Evolutionary conservation across 2,113 vertebrate genomes (phyloP).

Genomic region (Bufo bufo): DNA sequence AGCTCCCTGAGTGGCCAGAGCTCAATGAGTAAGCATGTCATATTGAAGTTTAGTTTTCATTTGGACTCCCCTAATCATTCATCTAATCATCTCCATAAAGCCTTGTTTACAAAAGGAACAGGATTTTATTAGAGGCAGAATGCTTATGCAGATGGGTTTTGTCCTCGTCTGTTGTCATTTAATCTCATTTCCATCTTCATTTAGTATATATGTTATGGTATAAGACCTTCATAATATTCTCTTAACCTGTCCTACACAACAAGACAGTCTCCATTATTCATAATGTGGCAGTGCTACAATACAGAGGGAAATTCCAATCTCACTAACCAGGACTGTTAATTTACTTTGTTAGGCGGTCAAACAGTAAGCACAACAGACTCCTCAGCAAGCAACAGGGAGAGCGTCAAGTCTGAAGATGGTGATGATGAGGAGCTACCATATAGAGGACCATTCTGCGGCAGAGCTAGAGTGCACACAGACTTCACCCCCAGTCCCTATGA

Average conservation of each 20-base stretch:
- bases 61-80: not conserved
- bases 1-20: constrained; percentile 97
- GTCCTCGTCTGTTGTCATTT: constrained; percentile 32
- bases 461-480: constrained; percentile 93
- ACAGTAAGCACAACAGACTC: constrained; percentile 98
- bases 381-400: constrained; percentile 96
- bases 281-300: not conserved
- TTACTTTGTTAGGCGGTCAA: constrained; percentile 82
- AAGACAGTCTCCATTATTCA: not conserved
- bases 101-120: too few species aligned
- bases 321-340: not conserved
- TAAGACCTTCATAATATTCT: constrained; percentile 21
- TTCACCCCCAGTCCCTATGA: constrained; percentile 99
- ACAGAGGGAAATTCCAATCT: not conserved
- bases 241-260: not conserved
- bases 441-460: constrained; percentile 95
- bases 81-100: not conserved
- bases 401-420: constrained; percentile 96
- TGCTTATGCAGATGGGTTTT: constrained; percentile 16
- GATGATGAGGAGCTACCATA: constrained; percentile 96
- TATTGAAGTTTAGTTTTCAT: not conserved
- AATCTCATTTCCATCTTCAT: constrained; percentile 22
- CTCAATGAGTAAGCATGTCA: constrained; percentile 88
- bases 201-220: constrained; percentile 36
- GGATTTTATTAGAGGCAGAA: not conserved